These are phyloP conservation scores for Diachasma alloeum DNA, from an alignment of 1,140 invertebrate species.

Conservation along the genomic window DNA sequence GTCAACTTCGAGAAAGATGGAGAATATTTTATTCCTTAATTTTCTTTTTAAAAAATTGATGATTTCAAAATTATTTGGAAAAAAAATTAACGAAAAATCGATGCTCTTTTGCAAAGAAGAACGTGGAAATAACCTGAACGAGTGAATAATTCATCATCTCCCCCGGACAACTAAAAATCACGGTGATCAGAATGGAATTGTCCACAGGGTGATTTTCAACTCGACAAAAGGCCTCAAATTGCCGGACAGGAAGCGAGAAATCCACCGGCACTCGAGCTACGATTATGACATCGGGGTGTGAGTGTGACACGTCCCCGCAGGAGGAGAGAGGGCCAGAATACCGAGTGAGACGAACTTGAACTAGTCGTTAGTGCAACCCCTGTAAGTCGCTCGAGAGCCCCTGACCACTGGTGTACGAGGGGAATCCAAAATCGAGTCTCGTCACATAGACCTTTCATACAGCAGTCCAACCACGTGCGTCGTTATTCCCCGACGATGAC, in stretches of 20 bases:
- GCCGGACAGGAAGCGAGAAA: conserved; percentile 4
- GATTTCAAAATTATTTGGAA: too few species aligned
- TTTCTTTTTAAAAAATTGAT: too few species aligned
- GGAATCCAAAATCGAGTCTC: conserved; percentile 28
- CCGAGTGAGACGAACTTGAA: not conserved
- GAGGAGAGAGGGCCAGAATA: not conserved
- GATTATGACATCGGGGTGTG: conserved; percentile 31
- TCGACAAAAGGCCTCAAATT: conserved; percentile 34
- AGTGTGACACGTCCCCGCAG: not conserved
- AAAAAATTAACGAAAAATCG: too few species aligned
- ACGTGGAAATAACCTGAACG: too few species aligned
- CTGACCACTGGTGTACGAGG: conserved; percentile 18
- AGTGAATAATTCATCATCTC: not conserved
- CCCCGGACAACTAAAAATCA: not conserved
- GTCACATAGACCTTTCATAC: not conserved
- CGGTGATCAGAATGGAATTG: not conserved
- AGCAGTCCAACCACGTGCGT: conserved; percentile 23
- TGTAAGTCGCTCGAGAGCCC: conserved; percentile 18
- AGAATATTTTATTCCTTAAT: too few species aligned
- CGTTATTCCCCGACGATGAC: conserved; percentile 29
- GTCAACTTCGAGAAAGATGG: too few species aligned
- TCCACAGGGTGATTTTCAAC: not conserved
- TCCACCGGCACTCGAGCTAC: not conserved
- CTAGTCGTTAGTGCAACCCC: conserved; percentile 18
- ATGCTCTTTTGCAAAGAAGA: too few species aligned